Percentiles rank a stretch among this genome's conserved stretches.
phyloP scores from a whole-genome alignment of 1,140 invertebrate genomes.

The Plodia interpunctella region DNA sequence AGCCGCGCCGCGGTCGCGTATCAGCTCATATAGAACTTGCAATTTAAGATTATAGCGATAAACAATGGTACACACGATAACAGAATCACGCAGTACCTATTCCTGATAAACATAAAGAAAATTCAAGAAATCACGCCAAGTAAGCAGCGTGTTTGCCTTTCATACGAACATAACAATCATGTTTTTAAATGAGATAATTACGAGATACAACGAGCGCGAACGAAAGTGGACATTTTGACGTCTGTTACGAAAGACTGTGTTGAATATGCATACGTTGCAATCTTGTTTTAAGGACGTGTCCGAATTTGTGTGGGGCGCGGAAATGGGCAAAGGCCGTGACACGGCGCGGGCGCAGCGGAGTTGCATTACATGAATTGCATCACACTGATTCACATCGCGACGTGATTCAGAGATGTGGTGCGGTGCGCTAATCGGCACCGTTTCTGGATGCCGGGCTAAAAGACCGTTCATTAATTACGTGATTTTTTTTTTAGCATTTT shows the following conservation, averaged over 20 bases:
- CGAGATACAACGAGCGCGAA: constrained; percentile 8
- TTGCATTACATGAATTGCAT: constrained; percentile 36
- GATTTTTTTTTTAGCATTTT: too few relatives aligned
- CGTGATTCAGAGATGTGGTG: constrained; percentile 27
- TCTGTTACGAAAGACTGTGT: constrained; percentile 15
- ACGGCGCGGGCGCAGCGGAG: constrained; percentile 12
- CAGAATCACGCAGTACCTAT: not conserved
- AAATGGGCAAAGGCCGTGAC: constrained; percentile 21
- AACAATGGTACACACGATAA: not conserved
- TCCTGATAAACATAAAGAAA: not conserved
- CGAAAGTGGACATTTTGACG: constrained; percentile 21
- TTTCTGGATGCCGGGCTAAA: constrained; percentile 17
- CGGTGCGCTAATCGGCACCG: constrained; percentile 23
- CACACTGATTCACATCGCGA: constrained; percentile 35
- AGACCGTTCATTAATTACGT: constrained; percentile 1
- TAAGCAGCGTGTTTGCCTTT: not conserved
- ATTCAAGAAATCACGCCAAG: not conserved
- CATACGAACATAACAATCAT: not conserved
- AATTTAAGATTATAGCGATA: constrained; percentile 10
- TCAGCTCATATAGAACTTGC: constrained; percentile 20
- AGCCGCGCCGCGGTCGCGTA: not conserved
- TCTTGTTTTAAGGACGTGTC: constrained; percentile 27
- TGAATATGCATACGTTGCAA: constrained; percentile 22
- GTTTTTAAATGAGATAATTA: constrained; percentile 1
- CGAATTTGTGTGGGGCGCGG: constrained; percentile 33